Percentiles rank a stretch among this genome's conserved stretches.
Conservation (phyloP, 2,113 vertebrate genomes). For the Seriola quinqueradiata region DNA sequence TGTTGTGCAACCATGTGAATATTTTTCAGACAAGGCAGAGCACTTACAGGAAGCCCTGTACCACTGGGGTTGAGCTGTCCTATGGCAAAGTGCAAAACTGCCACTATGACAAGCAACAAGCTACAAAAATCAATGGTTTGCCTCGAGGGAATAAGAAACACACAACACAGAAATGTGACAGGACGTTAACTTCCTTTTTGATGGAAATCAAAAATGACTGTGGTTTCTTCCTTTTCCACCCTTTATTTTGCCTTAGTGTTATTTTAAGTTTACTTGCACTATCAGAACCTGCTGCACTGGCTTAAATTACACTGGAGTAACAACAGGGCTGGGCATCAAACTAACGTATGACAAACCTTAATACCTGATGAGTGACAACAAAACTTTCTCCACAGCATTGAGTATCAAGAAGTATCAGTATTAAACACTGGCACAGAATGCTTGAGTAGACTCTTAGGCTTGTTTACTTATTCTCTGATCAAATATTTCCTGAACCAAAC, state of each 20-base stretch:
- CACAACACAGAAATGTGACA: conserved; percentile 6
- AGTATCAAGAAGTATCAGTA: not conserved
- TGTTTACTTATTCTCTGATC: not conserved
- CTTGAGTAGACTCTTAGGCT: not conserved
- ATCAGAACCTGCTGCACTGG: not conserved
- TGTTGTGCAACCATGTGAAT: conserved; percentile 63
- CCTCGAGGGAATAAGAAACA: conserved; percentile 38
- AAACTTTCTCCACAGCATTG: not conserved
- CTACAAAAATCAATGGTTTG: conserved; percentile 26
- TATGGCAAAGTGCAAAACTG: conserved; percentile 23
- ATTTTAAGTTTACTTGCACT: not conserved
- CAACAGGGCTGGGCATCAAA: not conserved
- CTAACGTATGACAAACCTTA: not conserved
- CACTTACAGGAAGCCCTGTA: conserved; percentile 35
- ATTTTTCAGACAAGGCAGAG: conserved; percentile 53
- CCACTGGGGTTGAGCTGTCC: conserved; percentile 24
- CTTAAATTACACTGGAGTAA: not conserved
- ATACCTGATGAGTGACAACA: not conserved
- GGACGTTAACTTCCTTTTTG: not conserved
- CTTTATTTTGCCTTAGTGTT: not conserved
- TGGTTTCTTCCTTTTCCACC: not conserved
- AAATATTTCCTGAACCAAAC: no score
- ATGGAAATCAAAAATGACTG: conserved; percentile 2
- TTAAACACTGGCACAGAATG: not conserved
- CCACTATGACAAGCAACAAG: conserved; percentile 30